Evolutionary conservation across 2,888 invertebrate genomes (phyloP), one percentile per base, ranked within the genome.

Genomic region (Chrysolina haemoptera): DNA sequence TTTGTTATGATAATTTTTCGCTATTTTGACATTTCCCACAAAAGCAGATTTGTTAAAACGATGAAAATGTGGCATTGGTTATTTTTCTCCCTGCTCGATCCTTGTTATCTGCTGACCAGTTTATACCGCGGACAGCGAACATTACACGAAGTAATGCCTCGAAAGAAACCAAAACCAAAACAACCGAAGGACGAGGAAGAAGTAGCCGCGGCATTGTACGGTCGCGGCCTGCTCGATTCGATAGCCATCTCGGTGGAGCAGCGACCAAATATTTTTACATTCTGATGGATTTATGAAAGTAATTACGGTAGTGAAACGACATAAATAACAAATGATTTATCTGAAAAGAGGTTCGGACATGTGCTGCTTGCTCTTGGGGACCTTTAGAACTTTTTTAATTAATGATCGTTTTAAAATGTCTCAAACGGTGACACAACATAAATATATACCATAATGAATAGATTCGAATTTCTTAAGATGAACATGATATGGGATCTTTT

Each of bases 211-310:
- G 70, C 72, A 68, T 62, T 73, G 67, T 69, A 74, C 64, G 69
- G 69, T 68, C 67, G 64, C 62, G 48, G 65, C 62, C 70, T 65
- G 68, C 74, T 70, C 70, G 84, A 85, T 85, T 70, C 70, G 84
- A 85, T 85, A 84, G 82, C 79, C 80, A 85, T 84, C 85, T 84
- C 81, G 63, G 50, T 41, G 73, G 70, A 73, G 76, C 81, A 78
- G 80, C 81, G 81, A 83, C 83, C 81, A 81, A 82, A 84, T 84
- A 83, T 82, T 82, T 82, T 82, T 83, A 75, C 71, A 75, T 75
- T 82, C 84, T 83, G 84, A 85, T 84, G 83, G 84, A 85, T 85
- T 85, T 85, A 85, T 85, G 85, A 83, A 82, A 82, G 85, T 84
- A 85, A 85, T 85, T 85, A 85, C 83, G 78, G 79, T 79, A 81